Evolutionary conservation across 2,113 vertebrate species (phyloP).

Genomic region (human (Homo sapiens)): DNA sequence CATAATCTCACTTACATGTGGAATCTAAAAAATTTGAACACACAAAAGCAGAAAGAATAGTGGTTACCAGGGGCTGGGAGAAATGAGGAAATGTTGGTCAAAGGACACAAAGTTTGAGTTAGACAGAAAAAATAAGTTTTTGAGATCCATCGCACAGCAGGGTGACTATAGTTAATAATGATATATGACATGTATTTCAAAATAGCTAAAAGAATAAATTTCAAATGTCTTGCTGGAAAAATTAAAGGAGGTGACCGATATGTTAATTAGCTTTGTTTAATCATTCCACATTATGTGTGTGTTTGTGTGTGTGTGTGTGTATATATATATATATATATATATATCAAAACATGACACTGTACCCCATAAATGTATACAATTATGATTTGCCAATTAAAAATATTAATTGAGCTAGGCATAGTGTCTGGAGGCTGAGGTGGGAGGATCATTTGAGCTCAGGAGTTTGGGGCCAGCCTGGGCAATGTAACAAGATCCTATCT

Average conservation of each 20-base stretch:
- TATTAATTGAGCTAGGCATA: not conserved
- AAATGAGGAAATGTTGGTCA: not conserved
- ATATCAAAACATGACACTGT: not conserved
- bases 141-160: not conserved
- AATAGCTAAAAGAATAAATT: not conserved
- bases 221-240: not conserved
- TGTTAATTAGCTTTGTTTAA: not conserved
- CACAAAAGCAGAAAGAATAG: no score
- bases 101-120: not conserved
- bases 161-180: not conserved
- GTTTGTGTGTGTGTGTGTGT: no score
- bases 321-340: not conserved
- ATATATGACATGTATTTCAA: not conserved
- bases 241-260: not conserved
- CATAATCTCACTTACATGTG: no score
- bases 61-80: no score
- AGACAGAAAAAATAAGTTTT: not conserved
- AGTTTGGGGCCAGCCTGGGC: not conserved
- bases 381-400: not conserved
- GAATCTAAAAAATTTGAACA: no score
- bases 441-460: not conserved
- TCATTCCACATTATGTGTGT: not conserved
- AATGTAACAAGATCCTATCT: not conserved
- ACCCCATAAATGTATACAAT: not conserved
- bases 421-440: not conserved